These are phyloP conservation scores for Panthera leo DNA, from an alignment of 2,113 vertebrate species.

Conservation along the genomic window DNA sequence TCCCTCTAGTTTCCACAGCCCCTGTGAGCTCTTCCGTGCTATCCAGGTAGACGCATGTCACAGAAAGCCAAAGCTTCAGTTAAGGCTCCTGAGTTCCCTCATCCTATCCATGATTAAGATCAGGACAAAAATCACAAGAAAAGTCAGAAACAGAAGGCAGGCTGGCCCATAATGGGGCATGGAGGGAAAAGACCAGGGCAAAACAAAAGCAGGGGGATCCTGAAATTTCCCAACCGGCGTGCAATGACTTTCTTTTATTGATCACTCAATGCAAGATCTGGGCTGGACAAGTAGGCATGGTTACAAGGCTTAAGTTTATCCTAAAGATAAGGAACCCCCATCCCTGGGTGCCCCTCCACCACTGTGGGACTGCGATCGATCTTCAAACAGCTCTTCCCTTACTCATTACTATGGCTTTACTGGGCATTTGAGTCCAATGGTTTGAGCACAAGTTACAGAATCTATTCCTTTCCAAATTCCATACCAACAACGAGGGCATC, in stretches of 20 bases:
- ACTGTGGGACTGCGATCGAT: accelerated
- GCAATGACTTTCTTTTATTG: no score
- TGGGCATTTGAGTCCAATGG: neutral
- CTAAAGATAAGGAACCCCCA: neutral
- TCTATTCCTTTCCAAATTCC: neutral
- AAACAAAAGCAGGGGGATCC: accelerated
- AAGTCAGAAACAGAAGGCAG: neutral
- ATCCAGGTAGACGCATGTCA: neutral
- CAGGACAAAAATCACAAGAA: neutral
- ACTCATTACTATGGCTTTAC: neutral
- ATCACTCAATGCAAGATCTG: neutral
- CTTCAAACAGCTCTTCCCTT: neutral
- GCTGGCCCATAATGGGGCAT: neutral
- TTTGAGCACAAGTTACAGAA: neutral
- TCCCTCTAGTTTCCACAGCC: neutral
- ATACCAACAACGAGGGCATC: neutral
- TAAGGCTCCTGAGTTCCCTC: neutral
- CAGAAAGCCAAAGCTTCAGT: neutral
- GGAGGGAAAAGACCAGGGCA: neutral
- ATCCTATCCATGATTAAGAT: neutral
- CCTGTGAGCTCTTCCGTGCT: no score
- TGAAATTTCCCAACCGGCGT: neutral
- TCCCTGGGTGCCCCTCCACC: neutral
- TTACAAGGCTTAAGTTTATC: neutral
- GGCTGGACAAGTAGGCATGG: no score